Evolutionary conservation across 2,888 invertebrate genomes (phyloP).

Genomic region (Ormyrus labotus): DNA sequence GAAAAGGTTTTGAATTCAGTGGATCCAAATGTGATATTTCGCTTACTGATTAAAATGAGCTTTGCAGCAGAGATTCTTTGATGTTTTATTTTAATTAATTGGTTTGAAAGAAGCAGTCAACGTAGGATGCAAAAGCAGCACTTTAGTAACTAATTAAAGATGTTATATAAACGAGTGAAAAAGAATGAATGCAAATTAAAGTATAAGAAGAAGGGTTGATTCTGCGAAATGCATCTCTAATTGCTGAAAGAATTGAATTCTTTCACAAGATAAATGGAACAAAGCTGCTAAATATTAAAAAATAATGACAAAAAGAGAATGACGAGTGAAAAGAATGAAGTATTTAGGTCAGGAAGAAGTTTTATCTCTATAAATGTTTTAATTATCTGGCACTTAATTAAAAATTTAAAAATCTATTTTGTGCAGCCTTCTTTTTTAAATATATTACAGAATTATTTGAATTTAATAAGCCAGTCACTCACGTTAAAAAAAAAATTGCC

Average conservation of each 20-base stretch:
- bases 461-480: too few relatives aligned
- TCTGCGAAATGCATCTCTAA: conserved; percentile 32
- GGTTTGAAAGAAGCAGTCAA: conserved; percentile 29
- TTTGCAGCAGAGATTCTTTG: conserved; percentile 1
- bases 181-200: conserved; percentile 29
- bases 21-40: too few relatives aligned
- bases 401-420: too few relatives aligned
- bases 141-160: conserved; percentile 49
- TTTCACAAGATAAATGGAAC: conserved; percentile 8
- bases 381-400: too few relatives aligned
- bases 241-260: conserved; percentile 25
- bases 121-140: neutral
- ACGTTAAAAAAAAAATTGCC: too few relatives aligned
- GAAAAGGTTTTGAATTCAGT: too few relatives aligned
- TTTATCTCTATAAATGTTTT: neutral
- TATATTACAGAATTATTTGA: too few relatives aligned
- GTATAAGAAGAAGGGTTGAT: neutral
- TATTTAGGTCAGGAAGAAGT: conserved; percentile 19
- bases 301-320: conserved; percentile 13
- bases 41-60: neutral
- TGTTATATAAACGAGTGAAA: conserved; percentile 31
- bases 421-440: too few relatives aligned
- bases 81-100: conserved; percentile 42
- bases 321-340: neutral
- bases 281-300: conserved; percentile 7